Evolutionary conservation across 2,113 vertebrate species (phyloP).

Genomic region (Romanogobio albipinnatus): DNA sequence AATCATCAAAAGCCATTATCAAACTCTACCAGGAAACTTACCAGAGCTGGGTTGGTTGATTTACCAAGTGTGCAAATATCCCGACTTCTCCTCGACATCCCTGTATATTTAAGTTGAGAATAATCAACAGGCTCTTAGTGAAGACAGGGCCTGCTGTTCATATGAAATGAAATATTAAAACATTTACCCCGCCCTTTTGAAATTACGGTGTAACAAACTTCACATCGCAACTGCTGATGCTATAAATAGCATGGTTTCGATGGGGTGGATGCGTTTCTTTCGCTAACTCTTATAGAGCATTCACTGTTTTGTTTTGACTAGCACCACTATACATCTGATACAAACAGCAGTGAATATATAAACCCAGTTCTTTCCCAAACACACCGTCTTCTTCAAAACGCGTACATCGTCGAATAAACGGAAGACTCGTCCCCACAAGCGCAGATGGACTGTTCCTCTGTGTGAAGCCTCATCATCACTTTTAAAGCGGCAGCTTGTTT

Average conservation of each 20-base stretch:
- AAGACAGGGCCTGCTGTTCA: constrained; percentile 59
- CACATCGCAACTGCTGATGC: constrained; percentile 78
- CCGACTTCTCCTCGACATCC: constrained; percentile 40
- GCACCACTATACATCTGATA: background rate
- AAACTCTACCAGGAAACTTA: constrained; percentile 42
- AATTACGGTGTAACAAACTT: constrained; percentile 71
- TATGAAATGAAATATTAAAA: constrained; percentile 49
- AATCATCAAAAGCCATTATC: background rate
- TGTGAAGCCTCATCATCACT: constrained; percentile 23
- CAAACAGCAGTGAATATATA: background rate
- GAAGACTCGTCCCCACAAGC: constrained; percentile 47
- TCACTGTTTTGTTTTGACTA: background rate
- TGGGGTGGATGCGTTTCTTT: constrained; percentile 47
- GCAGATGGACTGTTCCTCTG: constrained; percentile 69
- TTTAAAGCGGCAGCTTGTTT: constrained; percentile 69
- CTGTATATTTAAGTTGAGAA: background rate
- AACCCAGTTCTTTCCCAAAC: background rate
- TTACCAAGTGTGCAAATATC: constrained; percentile 2
- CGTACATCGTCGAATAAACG: background rate
- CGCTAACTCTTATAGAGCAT: background rate
- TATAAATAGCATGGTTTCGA: constrained; percentile 75
- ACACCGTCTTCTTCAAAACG: background rate
- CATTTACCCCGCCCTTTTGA: constrained; percentile 69
- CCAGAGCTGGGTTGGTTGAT: constrained; percentile 28
- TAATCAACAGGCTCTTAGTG: constrained; percentile 41